Percentiles rank a stretch among this genome's conserved stretches.
Evolutionary conservation across 2,888 invertebrate genomes (phyloP).

Genomic region (Lithophane ornitopus): DNA sequence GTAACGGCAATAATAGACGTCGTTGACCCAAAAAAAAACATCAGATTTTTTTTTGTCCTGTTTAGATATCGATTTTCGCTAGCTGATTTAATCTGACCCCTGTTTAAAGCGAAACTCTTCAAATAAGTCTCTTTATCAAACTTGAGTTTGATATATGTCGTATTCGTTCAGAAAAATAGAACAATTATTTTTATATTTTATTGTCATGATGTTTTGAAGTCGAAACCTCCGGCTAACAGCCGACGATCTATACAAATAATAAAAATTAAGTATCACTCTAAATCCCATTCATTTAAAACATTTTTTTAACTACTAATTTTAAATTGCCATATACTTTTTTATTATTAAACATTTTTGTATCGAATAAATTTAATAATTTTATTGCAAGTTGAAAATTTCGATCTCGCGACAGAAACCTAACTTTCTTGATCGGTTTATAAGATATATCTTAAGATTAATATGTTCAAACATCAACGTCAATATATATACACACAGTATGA

Average conservation of each 20-base stretch:
- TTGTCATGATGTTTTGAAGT: slow-evolving; percentile 86
- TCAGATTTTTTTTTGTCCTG: no score
- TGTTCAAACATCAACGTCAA: slow-evolving; percentile 84
- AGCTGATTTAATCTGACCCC: no score
- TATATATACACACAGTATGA: slow-evolving; percentile 83
- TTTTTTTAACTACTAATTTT: slow-evolving; percentile 58
- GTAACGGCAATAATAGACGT: no score
- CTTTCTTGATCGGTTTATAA: slow-evolving; percentile 67
- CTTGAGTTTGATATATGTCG: slow-evolving; percentile 58
- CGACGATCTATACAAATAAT: slow-evolving; percentile 63
- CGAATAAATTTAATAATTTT: slow-evolving; percentile 58
- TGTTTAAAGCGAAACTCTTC: slow-evolving; percentile 17
- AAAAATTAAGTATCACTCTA: slow-evolving; percentile 68
- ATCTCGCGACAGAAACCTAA: slow-evolving; percentile 61
- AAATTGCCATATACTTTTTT: slow-evolving; percentile 65
- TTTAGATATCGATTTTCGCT: no score
- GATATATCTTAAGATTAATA: slow-evolving; percentile 78
- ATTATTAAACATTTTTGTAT: slow-evolving; percentile 55
- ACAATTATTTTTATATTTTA: slow-evolving; percentile 79
- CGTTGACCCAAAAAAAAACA: no score
- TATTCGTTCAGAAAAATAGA: slow-evolving; percentile 82
- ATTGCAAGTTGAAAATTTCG: slow-evolving; percentile 71
- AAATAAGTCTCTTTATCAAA: slow-evolving; percentile 43
- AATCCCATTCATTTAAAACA: slow-evolving; percentile 64
- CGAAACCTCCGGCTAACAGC: slow-evolving; percentile 65